Evolutionary conservation across 2,888 invertebrate species (phyloP).

Genomic region (Melipona bicolor): DNA sequence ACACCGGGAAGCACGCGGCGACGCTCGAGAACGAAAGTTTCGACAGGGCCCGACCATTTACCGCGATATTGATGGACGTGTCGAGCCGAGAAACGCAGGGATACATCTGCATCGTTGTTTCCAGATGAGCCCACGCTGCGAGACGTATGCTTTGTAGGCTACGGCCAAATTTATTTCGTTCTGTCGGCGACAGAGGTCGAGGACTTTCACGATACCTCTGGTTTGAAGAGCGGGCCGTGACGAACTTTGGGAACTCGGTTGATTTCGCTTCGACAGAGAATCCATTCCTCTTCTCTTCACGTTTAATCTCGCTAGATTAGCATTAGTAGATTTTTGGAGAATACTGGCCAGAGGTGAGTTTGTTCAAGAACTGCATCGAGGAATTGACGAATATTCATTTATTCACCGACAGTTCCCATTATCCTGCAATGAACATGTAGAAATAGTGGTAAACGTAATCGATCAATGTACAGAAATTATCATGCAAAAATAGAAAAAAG

Average conservation of each 20-base stretch:
- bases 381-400: too few relatives aligned
- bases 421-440: too few relatives aligned
- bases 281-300: too few relatives aligned
- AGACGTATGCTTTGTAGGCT: conserved; percentile 68
- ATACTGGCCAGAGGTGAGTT: too few relatives aligned
- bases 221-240: neutral
- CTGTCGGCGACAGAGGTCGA: conserved; percentile 67
- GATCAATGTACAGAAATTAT: too few relatives aligned
- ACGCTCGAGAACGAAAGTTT: conserved; percentile 34
- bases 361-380: too few relatives aligned
- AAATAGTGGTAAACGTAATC: too few relatives aligned
- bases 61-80: conserved; percentile 70
- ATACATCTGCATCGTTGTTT: conserved; percentile 72
- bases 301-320: too few relatives aligned
- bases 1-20: conserved; percentile 7
- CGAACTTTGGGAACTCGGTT: neutral
- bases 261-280: too few relatives aligned
- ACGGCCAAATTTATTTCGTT: conserved; percentile 68
- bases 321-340: too few relatives aligned
- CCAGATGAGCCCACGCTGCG: conserved; percentile 72
- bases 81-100: conserved; percentile 62
- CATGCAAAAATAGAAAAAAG: too few relatives aligned
- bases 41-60: conserved; percentile 53
- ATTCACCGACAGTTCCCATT: too few relatives aligned
- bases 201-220: conserved; percentile 59